Evolutionary conservation across 2,888 invertebrate genomes (phyloP), one percentile per base, ranked within the genome.

Genomic region (Drosophila anceps): DNA sequence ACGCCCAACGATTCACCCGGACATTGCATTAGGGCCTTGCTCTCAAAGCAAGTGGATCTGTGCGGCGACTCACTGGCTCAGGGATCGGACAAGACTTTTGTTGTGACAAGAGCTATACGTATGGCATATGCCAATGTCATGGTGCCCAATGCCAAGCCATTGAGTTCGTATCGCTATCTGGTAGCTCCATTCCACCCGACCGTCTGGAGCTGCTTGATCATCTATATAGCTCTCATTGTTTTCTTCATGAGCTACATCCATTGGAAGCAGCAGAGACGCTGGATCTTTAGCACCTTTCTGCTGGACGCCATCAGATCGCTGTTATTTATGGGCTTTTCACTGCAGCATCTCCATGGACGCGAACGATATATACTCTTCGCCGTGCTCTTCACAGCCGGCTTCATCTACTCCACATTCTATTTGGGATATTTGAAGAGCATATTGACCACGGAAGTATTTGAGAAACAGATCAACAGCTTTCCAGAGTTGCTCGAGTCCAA

Each of bases 251-350:
- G 90, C 46, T 46, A 29, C 13, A 85, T 84, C 4, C 71, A 88
- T 20, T 85, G 83, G 83, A 64, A 74, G 13, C 73, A 55, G 18
- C n/a, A 62, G 18, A 54, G 54, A 4, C 72, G 70, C 2, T 84
- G 84, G 84, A 72, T 85, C n/a, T 76, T 76, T 3, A 84, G 84
- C 53, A 80, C 70, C n/a, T 83, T 90, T 10, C 81, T 84, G 0
- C 62, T 84, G 27, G 88, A 84, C 46, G 66, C 84, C 2, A 74
- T 84, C 33, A 72, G 82, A 0, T 90, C 90, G 0, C 50, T 84
- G 5, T 33, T 84, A 2, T 80, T 85, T 8, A 24, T 65, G 0
- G 84, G 84, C 0, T 84, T 84, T 2, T 18, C 48, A 0, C 27
- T 90, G 4, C 69, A 43, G 37, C 58, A 69, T 24, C 51, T 84